phyloP scores from a whole-genome alignment of 2,113 vertebrate species.

The Vimba vimba region DNA sequence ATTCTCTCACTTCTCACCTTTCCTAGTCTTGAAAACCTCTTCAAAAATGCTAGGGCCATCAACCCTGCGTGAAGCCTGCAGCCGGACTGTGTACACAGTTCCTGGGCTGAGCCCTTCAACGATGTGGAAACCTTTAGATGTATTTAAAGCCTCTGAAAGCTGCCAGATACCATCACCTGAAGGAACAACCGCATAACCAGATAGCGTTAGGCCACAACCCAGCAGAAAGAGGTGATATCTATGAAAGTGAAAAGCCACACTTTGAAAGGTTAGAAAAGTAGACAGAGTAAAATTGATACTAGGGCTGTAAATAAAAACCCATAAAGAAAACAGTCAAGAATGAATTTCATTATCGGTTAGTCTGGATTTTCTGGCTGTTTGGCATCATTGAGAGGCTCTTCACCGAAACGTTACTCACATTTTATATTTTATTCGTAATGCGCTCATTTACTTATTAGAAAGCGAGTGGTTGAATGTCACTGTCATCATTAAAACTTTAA shows the following conservation, averaged over 20 bases:
- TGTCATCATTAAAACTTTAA: neutral
- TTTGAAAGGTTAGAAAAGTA: conserved; percentile 16
- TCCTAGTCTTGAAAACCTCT: conserved; percentile 91
- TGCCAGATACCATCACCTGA: conserved; percentile 87
- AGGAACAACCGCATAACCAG: conserved; percentile 78
- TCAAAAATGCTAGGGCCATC: conserved; percentile 95
- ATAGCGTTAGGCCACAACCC: conserved; percentile 55
- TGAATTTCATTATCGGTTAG: neutral
- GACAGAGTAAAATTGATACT: neutral
- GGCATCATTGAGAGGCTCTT: neutral
- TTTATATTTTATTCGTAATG: neutral
- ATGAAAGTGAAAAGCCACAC: neutral
- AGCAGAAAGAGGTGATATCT: conserved; percentile 13
- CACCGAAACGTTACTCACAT: neutral
- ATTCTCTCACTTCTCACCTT: conserved; percentile 82
- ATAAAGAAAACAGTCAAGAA: neutral
- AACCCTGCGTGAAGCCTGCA: conserved; percentile 87
- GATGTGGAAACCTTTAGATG: conserved; percentile 85
- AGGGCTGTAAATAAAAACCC: conserved; percentile 1
- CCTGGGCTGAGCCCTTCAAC: conserved; percentile 86
- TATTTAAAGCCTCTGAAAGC: conserved; percentile 85
- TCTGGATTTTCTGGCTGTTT: neutral
- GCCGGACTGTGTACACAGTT: conserved; percentile 85
- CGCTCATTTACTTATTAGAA: neutral
- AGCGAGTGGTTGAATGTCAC: neutral